Evolutionary conservation across 1,140 invertebrate species (phyloP), one percentile per base, ranked within the genome.

Genomic region (Batillaria attramentaria): DNA sequence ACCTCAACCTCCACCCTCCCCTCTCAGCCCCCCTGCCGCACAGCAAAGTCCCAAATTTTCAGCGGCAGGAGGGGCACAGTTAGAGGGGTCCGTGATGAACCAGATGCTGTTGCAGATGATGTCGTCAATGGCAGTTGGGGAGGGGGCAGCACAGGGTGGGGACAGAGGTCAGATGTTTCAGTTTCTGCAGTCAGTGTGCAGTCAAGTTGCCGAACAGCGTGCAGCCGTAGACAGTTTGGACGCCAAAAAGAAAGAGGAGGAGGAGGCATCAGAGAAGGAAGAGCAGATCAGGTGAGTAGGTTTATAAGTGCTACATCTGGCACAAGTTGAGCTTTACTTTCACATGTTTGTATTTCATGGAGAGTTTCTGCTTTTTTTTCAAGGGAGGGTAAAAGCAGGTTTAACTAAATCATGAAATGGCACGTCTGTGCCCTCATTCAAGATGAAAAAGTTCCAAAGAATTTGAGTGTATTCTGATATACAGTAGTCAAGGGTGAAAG

Each of bases 61-160:
- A n/a, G n/a, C n/a, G n/a, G n/a, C n/a, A n/a, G n/a, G n/a, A n/a
- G n/a, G n/a, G n/a, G n/a, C 54, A 35, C 54, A 37, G 3, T 20
- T 35, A n/a, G 73, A 42, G 10, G 39, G 73, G 10, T 62, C 73
- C 24, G 4, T 39, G 50, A 41, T 75, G 54, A 75, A 42, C 73
- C 28, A 57, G 39, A 62, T 75, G 73, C 57, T 75, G 33, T 24
- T 35, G 20, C 73, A 75, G 73, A 75, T 75, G 54, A 62, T 75
- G 73, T n/a, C 57, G 8, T 62, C 57, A 33, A 13, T 75, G 35
- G 54, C 50, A 20, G 20, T 37, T 39, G 8, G 13, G 41, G n/a
- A 24, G 4, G 68, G 20, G 31, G 42, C 24, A 28, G 1, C 28
- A 1, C 13, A 37, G n/a, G 28, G 42, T 13, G n/a, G 4, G 3